Percentiles rank a stretch among this genome's conserved stretches.
These are phyloP conservation scores for Malaclemys terrapin DNA, from an alignment of 2,113 vertebrate species.

Conservation along the genomic window DNA sequence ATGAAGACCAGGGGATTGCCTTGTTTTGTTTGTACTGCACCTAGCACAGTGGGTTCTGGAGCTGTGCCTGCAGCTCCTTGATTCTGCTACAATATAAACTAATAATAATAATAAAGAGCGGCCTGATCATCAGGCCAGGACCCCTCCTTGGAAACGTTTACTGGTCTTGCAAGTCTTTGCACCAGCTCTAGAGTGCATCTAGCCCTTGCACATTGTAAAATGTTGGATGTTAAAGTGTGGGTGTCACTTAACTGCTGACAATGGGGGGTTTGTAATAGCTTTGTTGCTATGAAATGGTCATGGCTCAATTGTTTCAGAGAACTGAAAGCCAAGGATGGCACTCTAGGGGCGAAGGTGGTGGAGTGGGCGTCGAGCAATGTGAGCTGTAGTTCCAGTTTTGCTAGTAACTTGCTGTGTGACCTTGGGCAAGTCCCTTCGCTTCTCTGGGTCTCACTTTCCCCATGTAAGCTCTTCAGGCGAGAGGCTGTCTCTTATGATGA, in stretches of 20 bases:
- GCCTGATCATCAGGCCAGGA: not conserved
- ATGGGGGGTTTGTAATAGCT: not conserved
- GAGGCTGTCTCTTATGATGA: not conserved
- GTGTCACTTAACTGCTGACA: not conserved
- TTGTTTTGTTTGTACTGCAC: not conserved
- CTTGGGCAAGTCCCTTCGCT: not conserved
- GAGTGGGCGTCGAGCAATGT: not conserved
- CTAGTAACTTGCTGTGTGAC: not conserved
- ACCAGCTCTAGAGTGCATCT: not conserved
- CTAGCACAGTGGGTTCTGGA: not conserved
- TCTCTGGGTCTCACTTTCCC: not conserved
- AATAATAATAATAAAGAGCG: not conserved
- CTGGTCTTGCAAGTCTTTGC: not conserved
- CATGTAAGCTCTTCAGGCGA: not conserved
- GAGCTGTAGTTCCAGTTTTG: not conserved
- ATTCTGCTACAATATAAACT: not conserved
- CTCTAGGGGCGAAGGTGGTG: not conserved
- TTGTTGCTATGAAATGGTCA: not conserved
- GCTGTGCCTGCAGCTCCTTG: not conserved
- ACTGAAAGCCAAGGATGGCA: rapidly evolving
- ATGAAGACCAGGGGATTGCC: not conserved
- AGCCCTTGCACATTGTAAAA: not conserved
- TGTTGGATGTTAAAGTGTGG: not conserved
- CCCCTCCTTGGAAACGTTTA: not conserved
- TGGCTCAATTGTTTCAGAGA: not conserved